Evolutionary conservation across 2,113 vertebrate species (phyloP).

Genomic region (Prunella fulvescens): DNA sequence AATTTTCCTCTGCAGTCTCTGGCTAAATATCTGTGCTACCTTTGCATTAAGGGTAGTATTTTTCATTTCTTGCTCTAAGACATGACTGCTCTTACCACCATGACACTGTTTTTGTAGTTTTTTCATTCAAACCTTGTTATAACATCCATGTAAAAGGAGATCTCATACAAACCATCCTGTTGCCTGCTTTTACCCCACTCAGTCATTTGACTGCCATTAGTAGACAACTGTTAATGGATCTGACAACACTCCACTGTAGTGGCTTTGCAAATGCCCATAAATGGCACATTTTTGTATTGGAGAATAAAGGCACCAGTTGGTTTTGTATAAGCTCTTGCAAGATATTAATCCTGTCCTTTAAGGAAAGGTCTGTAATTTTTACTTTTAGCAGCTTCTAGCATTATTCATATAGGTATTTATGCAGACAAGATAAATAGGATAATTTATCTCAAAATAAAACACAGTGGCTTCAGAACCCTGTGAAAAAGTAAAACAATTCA

Average conservation of each 20-base stretch:
- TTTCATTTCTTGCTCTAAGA: not conserved
- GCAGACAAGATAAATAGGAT: constrained; percentile 67
- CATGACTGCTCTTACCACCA: not conserved
- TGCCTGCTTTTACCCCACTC: not conserved
- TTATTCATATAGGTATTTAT: constrained; percentile 67
- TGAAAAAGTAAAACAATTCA: constrained; percentile 48
- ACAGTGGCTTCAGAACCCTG: not conserved
- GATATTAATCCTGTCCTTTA: constrained; percentile 45
- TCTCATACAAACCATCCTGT: not conserved
- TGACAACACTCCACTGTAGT: not conserved
- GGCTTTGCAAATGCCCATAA: not conserved
- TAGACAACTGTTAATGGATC: not conserved
- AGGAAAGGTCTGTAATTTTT: constrained; percentile 44
- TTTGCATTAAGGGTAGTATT: not conserved
- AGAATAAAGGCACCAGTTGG: not conserved
- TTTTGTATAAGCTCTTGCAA: constrained; percentile 27
- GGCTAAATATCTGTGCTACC: not conserved
- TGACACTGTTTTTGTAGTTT: not conserved
- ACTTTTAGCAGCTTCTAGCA: constrained; percentile 26
- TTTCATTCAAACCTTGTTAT: not conserved
- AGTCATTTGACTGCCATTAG: not conserved
- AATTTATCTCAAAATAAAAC: constrained; percentile 68
- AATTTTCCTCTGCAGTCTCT: not conserved
- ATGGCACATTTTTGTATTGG: not conserved
- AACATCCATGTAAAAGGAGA: not conserved